Percentiles rank a stretch among this genome's conserved stretches.
Conservation (phyloP, 2,888 invertebrate species). For the Lissocephala sabroskyi region DNA sequence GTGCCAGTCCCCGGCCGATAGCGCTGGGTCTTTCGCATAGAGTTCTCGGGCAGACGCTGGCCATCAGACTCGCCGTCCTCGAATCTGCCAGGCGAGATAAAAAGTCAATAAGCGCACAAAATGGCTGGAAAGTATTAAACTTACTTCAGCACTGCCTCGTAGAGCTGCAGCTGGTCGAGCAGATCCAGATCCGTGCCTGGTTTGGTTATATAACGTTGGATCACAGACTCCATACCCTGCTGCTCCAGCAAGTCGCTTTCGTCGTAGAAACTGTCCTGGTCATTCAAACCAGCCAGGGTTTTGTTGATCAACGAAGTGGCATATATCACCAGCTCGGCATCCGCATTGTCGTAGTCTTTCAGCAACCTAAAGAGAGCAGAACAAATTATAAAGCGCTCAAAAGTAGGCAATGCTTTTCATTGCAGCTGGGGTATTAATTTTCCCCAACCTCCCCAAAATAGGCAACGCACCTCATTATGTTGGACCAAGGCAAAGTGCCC, state of each 20-base stretch:
- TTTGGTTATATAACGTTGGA: constrained; percentile 91
- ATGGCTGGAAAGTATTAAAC: constrained; percentile 71
- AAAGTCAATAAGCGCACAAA: not conserved
- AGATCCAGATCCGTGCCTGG: constrained; percentile 95
- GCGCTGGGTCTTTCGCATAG: constrained; percentile 82
- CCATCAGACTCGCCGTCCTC: constrained; percentile 75
- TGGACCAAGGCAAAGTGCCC: constrained; percentile 82
- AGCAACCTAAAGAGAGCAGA: constrained; percentile 76
- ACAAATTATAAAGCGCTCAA: not conserved
- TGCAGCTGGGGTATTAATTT: no score
- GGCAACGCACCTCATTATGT: constrained; percentile 77
- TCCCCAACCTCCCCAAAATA: not conserved
- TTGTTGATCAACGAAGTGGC: constrained; percentile 97
- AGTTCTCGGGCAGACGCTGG: constrained; percentile 78
- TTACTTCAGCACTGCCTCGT: constrained; percentile 92
- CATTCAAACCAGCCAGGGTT: constrained; percentile 92
- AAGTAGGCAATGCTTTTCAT: not conserved
- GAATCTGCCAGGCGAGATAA: constrained; percentile 76
- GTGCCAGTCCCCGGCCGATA: constrained; percentile 77
- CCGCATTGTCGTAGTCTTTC: constrained; percentile 95
- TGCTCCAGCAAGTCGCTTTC: constrained; percentile 97
- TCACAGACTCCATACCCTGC: constrained; percentile 90
- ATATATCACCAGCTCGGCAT: constrained; percentile 95
- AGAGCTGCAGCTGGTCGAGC: constrained; percentile 93
- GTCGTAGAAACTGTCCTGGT: constrained; percentile 97